Evolutionary conservation across 2,113 vertebrate species (phyloP).

Genomic region (Poecilia latipinna): DNA sequence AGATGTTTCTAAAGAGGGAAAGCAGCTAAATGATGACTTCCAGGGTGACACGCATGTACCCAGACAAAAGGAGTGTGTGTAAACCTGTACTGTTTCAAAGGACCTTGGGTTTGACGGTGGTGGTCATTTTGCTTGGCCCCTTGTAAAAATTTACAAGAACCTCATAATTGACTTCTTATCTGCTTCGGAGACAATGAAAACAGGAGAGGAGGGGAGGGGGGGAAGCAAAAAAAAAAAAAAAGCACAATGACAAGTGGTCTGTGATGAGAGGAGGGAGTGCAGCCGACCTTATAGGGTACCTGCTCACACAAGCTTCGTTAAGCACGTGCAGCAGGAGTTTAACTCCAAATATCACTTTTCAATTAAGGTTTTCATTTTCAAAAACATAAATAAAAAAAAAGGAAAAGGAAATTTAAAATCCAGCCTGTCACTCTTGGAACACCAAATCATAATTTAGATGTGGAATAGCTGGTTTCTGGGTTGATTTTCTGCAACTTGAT

Average conservation of each 20-base stretch:
- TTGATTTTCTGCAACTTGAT: not conserved
- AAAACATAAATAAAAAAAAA: not conserved
- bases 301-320: constrained; percentile 33
- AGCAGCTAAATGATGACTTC: constrained; percentile 37
- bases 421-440: not conserved
- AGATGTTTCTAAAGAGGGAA: constrained; percentile 56
- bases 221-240: not conserved
- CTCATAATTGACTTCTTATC: constrained; percentile 69
- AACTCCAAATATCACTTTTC: not conserved
- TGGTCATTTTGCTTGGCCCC: constrained; percentile 40
- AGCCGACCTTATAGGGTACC: constrained; percentile 6
- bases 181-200: constrained; percentile 52
- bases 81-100: constrained; percentile 30
- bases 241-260: constrained; percentile 39
- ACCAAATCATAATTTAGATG: not conserved
- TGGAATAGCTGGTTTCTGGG: too few species aligned
- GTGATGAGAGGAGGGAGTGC: constrained; percentile 25
- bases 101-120: constrained; percentile 67
- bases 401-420: not conserved
- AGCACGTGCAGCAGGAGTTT: not conserved
- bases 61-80: constrained; percentile 9
- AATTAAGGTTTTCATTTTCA: not conserved
- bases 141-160: constrained; percentile 58
- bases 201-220: not conserved
- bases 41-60: constrained; percentile 15